Evolutionary conservation across 1,140 invertebrate species (phyloP).

Genomic region (Caenorhabditis latens): DNA sequence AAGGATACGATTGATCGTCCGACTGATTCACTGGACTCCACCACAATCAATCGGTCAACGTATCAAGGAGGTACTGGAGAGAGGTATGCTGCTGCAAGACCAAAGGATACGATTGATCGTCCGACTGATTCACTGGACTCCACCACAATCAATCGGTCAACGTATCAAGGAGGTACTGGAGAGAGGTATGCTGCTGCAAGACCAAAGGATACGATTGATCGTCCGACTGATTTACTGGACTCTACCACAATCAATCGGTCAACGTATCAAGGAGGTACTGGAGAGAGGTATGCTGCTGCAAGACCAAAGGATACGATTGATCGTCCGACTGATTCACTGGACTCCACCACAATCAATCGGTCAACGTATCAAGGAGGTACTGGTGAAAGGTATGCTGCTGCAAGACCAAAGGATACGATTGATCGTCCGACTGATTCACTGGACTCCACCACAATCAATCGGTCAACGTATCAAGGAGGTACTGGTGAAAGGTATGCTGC

Average conservation of each 20-base stretch:
- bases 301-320: background rate
- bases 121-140: background rate
- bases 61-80: constrained; percentile 32
- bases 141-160: background rate
- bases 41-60: background rate
- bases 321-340: background rate
- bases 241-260: background rate
- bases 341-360: background rate
- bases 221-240: background rate
- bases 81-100: background rate
- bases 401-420: constrained; percentile 1
- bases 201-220: constrained; percentile 6
- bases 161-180: constrained; percentile 29
- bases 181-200: background rate
- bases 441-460: background rate
- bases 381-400: background rate
- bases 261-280: constrained; percentile 23
- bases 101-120: constrained; percentile 8
- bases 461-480: constrained; percentile 18
- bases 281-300: background rate
- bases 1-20: constrained; percentile 17
- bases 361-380: constrained; percentile 19
- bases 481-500: background rate
- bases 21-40: background rate
- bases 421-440: constrained; percentile 9